Evolutionary conservation across 2,888 invertebrate genomes (phyloP).

Genomic region (Drepana falcataria): DNA sequence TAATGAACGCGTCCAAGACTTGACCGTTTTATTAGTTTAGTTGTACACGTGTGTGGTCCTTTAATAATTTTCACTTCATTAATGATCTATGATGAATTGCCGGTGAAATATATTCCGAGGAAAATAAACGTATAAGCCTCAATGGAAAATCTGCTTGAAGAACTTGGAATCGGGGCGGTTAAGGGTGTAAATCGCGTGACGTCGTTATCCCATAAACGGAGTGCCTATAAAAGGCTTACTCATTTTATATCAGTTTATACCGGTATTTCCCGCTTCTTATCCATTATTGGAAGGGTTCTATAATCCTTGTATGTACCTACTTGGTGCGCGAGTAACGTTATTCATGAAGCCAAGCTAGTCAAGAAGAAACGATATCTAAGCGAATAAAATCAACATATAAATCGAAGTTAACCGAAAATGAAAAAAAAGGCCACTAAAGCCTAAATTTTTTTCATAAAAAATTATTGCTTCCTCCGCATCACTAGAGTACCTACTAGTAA

Average conservation of each 20-base stretch:
- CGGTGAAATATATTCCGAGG: constrained; percentile 16
- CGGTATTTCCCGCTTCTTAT: constrained; percentile 6
- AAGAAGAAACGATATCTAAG: too few species aligned
- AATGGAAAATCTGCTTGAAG: constrained; percentile 7
- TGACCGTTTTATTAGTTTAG: not conserved
- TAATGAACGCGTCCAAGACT: not conserved
- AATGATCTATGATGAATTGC: constrained; percentile 16
- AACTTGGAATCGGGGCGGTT: constrained; percentile 5
- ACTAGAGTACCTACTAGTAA: too few species aligned
- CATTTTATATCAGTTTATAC: not conserved
- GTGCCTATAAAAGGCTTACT: not conserved
- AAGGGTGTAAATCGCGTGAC: constrained; percentile 3
- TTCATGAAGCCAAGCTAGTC: too few species aligned
- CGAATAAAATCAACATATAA: too few species aligned
- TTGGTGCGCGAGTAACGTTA: not conserved
- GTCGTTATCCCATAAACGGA: constrained; percentile 1
- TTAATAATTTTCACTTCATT: constrained; percentile 6
- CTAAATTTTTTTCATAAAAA: too few species aligned
- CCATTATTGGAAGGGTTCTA: not conserved
- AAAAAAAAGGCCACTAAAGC: too few species aligned
- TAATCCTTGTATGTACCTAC: not conserved
- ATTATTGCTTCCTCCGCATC: too few species aligned
- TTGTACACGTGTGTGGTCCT: not conserved
- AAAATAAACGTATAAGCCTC: constrained; percentile 10
- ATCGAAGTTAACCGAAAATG: too few species aligned